A percentile compares a stretch with the other conserved stretches of the same genome.
phyloP scores from a whole-genome alignment of 2,888 invertebrate species.

The Campoletis raptor region DNA sequence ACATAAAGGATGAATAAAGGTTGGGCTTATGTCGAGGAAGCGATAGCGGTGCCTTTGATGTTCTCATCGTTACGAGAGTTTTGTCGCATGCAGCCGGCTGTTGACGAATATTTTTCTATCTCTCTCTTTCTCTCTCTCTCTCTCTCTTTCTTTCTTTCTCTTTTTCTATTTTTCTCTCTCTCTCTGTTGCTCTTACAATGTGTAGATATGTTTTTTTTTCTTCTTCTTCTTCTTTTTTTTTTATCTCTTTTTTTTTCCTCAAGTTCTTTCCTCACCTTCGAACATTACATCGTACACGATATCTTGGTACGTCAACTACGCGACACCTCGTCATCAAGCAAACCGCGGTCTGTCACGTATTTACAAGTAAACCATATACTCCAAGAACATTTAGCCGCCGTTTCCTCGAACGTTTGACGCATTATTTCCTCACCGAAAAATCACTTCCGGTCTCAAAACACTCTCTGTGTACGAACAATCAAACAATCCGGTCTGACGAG shows the following conservation, averaged over 20 bases:
- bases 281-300: constrained; percentile 33
- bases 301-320: constrained; percentile 47
- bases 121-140: constrained; percentile 24
- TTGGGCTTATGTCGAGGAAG: constrained; percentile 74
- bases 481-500: constrained; percentile 31
- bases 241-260: constrained; percentile 13
- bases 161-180: constrained; percentile 3
- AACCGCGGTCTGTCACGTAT: constrained; percentile 57
- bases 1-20: constrained; percentile 73
- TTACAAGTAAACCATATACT: constrained; percentile 18
- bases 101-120: constrained; percentile 46
- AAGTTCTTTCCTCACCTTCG: constrained; percentile 57
- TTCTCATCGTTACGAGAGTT: constrained; percentile 70
- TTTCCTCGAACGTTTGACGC: constrained; percentile 57
- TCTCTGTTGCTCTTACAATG: neutral
- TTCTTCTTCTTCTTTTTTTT: neutral
- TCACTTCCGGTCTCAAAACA: constrained; percentile 58
- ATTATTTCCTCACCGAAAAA: constrained; percentile 63
- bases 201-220: neutral
- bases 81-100: constrained; percentile 69
- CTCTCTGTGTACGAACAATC: constrained; percentile 30
- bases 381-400: constrained; percentile 35
- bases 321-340: constrained; percentile 63
- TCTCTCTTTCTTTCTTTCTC: neutral
- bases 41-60: constrained; percentile 83